Percentiles rank a stretch among this genome's conserved stretches.
phyloP scores from a whole-genome alignment of 2,888 invertebrate genomes.

The Diogma glabrata region DNA sequence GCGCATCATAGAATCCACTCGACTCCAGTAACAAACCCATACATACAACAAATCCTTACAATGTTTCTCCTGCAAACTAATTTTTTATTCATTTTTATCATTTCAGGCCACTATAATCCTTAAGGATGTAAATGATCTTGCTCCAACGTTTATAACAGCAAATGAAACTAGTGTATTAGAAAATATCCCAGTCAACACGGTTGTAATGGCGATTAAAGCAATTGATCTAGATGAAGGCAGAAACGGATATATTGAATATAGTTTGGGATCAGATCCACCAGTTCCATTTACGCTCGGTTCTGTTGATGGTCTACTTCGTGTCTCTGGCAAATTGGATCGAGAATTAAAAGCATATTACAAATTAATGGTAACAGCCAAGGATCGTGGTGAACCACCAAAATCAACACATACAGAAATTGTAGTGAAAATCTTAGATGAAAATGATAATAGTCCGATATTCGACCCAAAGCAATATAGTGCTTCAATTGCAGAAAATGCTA shows the following conservation, averaged over 20 bases:
- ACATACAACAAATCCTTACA: no score
- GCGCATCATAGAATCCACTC: no score
- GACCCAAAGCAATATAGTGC: slow-evolving; percentile 84
- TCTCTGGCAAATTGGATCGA: slow-evolving; percentile 76
- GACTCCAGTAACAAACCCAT: no score
- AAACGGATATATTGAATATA: slow-evolving; percentile 84
- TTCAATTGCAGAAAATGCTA: slow-evolving; percentile 85
- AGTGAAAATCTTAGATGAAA: slow-evolving; percentile 73
- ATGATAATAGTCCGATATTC: slow-evolving; percentile 82
- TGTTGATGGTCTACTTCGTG: slow-evolving; percentile 75
- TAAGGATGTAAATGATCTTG: slow-evolving; percentile 86
- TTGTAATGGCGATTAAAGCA: slow-evolving; percentile 81
- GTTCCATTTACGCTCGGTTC: slow-evolving; percentile 71
- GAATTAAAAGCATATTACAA: slow-evolving; percentile 65
- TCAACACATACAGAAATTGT: slow-evolving; percentile 54
- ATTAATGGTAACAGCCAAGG: slow-evolving; percentile 69
- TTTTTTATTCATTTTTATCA: no score
- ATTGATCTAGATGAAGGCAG: slow-evolving; percentile 82
- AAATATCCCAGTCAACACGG: slow-evolving; percentile 75
- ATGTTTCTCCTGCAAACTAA: no score
- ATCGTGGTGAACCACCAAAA: slow-evolving; percentile 75
- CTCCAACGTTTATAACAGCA: slow-evolving; percentile 72
- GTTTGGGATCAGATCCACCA: slow-evolving; percentile 54
- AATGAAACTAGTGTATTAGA: slow-evolving; percentile 70
- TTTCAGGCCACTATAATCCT: slow-evolving; percentile 73